These are phyloP conservation scores for Ophioderma brevispina DNA, from an alignment of 35 echinoderm and acorn worm genomes.

Conservation along the genomic window DNA sequence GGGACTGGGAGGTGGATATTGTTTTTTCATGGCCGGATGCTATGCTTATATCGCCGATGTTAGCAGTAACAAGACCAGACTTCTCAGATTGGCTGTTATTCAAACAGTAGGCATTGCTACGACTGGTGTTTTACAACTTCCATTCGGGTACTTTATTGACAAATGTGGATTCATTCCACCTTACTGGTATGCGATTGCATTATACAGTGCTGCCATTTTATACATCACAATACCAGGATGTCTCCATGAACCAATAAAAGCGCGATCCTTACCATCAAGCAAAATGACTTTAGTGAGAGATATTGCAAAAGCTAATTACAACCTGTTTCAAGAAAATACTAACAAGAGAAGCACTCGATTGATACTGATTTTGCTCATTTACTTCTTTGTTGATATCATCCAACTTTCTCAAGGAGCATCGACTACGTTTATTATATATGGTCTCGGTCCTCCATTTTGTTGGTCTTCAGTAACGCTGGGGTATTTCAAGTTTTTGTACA, in stretches of 20 bases:
- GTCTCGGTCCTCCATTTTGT: neutral
- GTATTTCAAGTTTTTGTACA: neutral
- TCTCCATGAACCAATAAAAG: neutral
- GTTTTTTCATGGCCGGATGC: neutral
- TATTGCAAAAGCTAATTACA: too few relatives aligned
- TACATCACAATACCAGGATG: neutral
- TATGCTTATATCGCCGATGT: neutral
- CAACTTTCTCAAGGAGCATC: neutral
- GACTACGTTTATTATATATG: neutral
- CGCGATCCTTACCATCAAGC: neutral
- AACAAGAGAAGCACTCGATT: neutral
- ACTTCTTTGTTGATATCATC: neutral
- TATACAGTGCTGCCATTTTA: neutral
- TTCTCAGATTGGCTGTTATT: neutral
- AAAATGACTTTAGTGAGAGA: too few relatives aligned
- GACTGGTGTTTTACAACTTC: neutral
- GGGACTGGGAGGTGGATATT: neutral
- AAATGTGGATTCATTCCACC: neutral
- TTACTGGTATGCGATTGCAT: neutral
- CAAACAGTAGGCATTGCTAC: neutral
- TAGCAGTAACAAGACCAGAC: neutral
- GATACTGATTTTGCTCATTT: neutral
- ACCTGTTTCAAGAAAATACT: too few relatives aligned
- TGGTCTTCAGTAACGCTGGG: neutral
- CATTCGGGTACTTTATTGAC: neutral